Percentiles rank a stretch among this genome's conserved stretches.
Conservation (phyloP, 2,797 vertebrate species). For the Enteromius argenteus region DNA sequence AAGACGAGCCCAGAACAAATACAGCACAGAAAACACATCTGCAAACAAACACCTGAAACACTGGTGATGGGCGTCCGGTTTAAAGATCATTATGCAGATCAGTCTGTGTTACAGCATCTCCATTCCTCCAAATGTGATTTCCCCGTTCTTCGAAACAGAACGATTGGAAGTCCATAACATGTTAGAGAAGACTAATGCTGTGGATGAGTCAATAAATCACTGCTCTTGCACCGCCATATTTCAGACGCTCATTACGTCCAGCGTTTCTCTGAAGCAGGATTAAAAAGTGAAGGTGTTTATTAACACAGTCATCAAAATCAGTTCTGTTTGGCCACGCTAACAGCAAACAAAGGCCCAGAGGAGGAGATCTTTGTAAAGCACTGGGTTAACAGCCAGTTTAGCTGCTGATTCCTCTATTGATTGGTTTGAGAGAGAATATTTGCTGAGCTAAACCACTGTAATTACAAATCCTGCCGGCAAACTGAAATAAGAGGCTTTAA, state of each 20-base stretch:
- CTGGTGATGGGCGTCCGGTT: slow-evolving; percentile 38
- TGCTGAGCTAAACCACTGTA: slow-evolving; percentile 36
- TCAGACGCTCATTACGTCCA: slow-evolving; percentile 26
- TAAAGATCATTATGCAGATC: slow-evolving; percentile 68
- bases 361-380: background rate
- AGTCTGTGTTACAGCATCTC: slow-evolving; percentile 30
- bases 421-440: slow-evolving; percentile 21
- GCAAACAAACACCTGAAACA: slow-evolving; percentile 20
- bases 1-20: background rate
- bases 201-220: slow-evolving; percentile 51
- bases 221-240: slow-evolving; percentile 24
- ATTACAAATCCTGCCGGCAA: slow-evolving; percentile 15
- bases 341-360: background rate
- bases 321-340: background rate
- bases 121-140: slow-evolving; percentile 60
- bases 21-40: background rate
- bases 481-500: background rate
- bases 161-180: slow-evolving; percentile 61
- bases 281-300: slow-evolving; percentile 34
- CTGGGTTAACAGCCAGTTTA: slow-evolving; percentile 14
- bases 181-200: slow-evolving; percentile 53
- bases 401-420: slow-evolving; percentile 26
- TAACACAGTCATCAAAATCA: background rate
- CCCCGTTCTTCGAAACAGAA: slow-evolving; percentile 43
- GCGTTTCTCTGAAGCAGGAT: slow-evolving; percentile 15